Conservation (phyloP, 1,140 invertebrate genomes). For the Pseudobourletiella spinata region DNA sequence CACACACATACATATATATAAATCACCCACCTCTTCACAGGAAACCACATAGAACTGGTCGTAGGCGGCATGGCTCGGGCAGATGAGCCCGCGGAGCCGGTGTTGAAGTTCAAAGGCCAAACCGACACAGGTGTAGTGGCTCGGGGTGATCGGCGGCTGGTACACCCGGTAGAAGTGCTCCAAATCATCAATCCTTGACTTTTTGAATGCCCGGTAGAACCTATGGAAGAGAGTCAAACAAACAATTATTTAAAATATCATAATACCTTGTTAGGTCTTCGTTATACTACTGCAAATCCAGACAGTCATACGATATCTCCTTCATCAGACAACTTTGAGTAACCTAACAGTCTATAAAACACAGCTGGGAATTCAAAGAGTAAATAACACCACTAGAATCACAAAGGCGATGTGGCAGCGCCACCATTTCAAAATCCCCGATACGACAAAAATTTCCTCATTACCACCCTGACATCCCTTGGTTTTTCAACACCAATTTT, state of each 20-base stretch:
- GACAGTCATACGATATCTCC: too few species aligned
- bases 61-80: conserved; percentile 38
- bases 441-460: too few species aligned
- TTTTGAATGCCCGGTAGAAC: conserved; percentile 63
- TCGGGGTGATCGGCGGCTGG: conserved; percentile 60
- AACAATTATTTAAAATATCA: not conserved
- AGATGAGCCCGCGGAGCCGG: conserved; percentile 37
- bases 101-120: conserved; percentile 66
- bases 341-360: too few species aligned
- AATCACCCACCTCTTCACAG: conserved; percentile 73
- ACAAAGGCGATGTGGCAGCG: too few species aligned
- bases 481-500: too few species aligned
- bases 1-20: too few species aligned
- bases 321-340: too few species aligned
- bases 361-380: too few species aligned
- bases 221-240: conserved; percentile 39
- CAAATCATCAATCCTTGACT: conserved; percentile 48
- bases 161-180: conserved; percentile 63
- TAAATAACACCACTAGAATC: too few species aligned
- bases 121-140: conserved; percentile 79
- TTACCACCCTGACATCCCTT: too few species aligned
- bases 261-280: not conserved
- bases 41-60: conserved; percentile 61
- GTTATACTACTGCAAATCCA: too few species aligned
- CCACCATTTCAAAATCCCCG: too few species aligned